Base-by-base conservation (phyloP, 2,113 vertebrate species). In the Myotis yumanensis region DNA sequence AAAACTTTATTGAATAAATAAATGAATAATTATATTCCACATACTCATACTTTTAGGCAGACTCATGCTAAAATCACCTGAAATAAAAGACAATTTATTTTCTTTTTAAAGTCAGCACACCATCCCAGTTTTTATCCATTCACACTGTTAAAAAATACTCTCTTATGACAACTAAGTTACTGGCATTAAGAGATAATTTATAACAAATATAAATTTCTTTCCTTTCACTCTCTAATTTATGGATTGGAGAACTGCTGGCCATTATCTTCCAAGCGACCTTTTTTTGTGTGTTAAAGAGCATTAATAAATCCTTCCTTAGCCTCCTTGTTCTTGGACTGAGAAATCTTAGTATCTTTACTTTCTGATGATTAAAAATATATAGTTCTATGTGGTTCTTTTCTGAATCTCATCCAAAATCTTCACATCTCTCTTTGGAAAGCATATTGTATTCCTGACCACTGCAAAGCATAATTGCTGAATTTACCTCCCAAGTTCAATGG, bases 21-120 rank as follows among this genome's bases (percentile, higher is more conserved):
- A 94, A 90, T 76, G 48, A 71, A 51, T 92, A 37, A 68, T n/a
- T 48, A 40, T 48, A n/a, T 68, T 82, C 72, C 17, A 5, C 5
- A 22, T 79, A 12, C 43, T 84, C 43, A 35, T 59, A 90, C 57
- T 30, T 75, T 91, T 51, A 91, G n/a, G 15, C 35, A 71, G 40
- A 75, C 37, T 77, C 30, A 25, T 76, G 30, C 76, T 77, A 68
- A 81, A 95, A 81, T 59, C 4, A 66, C 12, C 52, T 72, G 23
- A 88, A 57, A 75, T 51, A 8, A 57, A 51, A 86, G 28, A 69
- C 10, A 54, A n/a, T 48, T 48, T 64, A 46, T 35, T 35, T 75
- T 72, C 30, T 75, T 89, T 85, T 82, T 51, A 84, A 96, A 94
- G 66, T 86, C 16, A 32, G 18, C 35, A 89, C 76, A 66, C 20